Percentiles rank a stretch among this genome's conserved stretches.
These are phyloP conservation scores for Slavum lentiscoides DNA, from an alignment of 2,888 invertebrate species.

Conservation along the genomic window DNA sequence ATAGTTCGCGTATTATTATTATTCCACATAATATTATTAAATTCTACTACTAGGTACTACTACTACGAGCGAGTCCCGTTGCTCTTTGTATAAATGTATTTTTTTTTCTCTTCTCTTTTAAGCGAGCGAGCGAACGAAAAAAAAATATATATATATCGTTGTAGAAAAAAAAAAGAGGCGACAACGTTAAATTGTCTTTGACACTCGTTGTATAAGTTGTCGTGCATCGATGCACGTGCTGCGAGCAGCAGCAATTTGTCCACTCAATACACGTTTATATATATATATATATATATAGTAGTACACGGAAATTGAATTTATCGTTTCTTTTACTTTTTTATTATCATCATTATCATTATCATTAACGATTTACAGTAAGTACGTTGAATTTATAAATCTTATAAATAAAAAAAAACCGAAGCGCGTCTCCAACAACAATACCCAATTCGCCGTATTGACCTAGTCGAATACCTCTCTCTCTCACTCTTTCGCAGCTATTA, in stretches of 20 bases:
- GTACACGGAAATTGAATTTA: slow-evolving; percentile 25
- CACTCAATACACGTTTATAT: not conserved
- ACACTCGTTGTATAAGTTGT: not conserved
- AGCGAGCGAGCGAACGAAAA: not conserved
- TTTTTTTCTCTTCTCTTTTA: not conserved
- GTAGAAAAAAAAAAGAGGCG: not conserved
- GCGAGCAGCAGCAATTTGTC: slow-evolving; percentile 8
- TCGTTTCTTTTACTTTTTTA: not conserved
- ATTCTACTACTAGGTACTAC: slow-evolving; percentile 17
- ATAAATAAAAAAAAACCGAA: no score
- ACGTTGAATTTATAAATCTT: no score
- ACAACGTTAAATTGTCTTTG: slow-evolving; percentile 39
- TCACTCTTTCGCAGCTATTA: not conserved
- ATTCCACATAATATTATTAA: not conserved
- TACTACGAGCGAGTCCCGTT: slow-evolving; percentile 34
- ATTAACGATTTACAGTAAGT: no score
- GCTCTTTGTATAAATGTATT: slow-evolving; percentile 9
- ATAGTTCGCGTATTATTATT: not conserved
- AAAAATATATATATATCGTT: not conserved
- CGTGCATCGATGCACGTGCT: slow-evolving; percentile 31
- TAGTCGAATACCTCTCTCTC: not conserved
- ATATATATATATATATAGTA: not conserved
- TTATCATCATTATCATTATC: no score
- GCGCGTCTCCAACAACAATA: slow-evolving; percentile 21
- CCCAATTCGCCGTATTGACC: slow-evolving; percentile 35